phyloP scores from a whole-genome alignment of 2,888 invertebrate species.

The Cephus pygmeus region DNA sequence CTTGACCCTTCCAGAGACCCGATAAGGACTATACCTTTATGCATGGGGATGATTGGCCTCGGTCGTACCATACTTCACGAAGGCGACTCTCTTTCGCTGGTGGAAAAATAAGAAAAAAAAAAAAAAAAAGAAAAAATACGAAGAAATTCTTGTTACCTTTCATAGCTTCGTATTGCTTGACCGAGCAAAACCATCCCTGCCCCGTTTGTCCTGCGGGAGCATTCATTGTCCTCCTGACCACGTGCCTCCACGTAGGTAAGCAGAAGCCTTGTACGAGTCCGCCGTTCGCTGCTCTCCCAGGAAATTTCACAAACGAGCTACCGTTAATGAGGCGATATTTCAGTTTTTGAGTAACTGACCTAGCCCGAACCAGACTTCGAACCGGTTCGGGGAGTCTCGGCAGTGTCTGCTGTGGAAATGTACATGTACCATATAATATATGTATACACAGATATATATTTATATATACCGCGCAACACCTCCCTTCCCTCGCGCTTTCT shows the following conservation, averaged over 20 bases:
- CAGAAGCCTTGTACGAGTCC: neutral
- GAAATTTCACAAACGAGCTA: constrained; percentile 29
- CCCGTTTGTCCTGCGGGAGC: neutral
- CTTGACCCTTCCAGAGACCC: neutral
- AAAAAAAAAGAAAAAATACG: neutral
- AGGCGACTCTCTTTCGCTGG: neutral
- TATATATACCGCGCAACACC: neutral
- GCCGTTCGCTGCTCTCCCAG: neutral
- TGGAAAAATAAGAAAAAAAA: neutral
- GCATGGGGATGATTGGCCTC: neutral
- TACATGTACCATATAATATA: constrained; percentile 14
- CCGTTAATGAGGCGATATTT: constrained; percentile 51
- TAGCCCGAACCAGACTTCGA: constrained; percentile 40
- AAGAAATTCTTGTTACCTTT: neutral
- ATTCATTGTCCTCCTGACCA: constrained; percentile 3
- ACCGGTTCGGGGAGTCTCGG: constrained; percentile 52
- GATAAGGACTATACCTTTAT: neutral
- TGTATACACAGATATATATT: neutral
- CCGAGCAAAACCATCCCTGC: neutral
- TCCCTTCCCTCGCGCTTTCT: neutral
- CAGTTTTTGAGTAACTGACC: constrained; percentile 57
- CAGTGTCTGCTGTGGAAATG: constrained; percentile 38
- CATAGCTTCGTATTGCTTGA: neutral
- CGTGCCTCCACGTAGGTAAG: neutral
- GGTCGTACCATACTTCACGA: neutral